Conservation (phyloP, 2,113 vertebrate species). For the Cheilinus undulatus region DNA sequence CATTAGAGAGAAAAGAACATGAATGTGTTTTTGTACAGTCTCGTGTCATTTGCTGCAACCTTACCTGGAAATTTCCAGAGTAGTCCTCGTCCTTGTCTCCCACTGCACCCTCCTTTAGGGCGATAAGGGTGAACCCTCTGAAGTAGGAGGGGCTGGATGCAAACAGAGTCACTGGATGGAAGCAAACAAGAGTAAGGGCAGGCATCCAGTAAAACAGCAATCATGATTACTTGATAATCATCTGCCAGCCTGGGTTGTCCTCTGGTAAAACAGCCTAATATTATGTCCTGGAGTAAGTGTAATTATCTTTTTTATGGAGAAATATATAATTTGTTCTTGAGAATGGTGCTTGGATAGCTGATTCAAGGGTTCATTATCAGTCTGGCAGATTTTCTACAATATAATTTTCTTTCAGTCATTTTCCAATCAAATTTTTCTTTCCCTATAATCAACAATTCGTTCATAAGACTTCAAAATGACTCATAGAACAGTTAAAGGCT, state of each 20-base stretch:
- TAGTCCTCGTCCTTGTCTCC: conserved; percentile 96
- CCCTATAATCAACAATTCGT: conserved; percentile 10
- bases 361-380: conserved; percentile 1
- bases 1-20: neutral
- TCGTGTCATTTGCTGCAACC: conserved; percentile 26
- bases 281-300: too few relatives aligned
- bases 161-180: conserved; percentile 88
- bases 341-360: neutral
- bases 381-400: neutral
- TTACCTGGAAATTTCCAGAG: conserved; percentile 93
- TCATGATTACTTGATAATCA: neutral
- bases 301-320: neutral
- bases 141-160: conserved; percentile 94
- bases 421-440: conserved; percentile 19
- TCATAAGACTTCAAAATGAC: neutral
- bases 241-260: neutral
- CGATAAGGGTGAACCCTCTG: conserved; percentile 94
- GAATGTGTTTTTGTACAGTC: neutral
- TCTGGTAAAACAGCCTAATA: too few relatives aligned
- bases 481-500: neutral
- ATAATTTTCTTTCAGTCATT: neutral
- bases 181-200: conserved; percentile 55
- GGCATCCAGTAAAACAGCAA: conserved; percentile 20
- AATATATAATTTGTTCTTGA: neutral
- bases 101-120: conserved; percentile 91